Evolutionary conservation across 2,113 vertebrate species (phyloP).

Genomic region (zebrafish (Danio rerio)): DNA sequence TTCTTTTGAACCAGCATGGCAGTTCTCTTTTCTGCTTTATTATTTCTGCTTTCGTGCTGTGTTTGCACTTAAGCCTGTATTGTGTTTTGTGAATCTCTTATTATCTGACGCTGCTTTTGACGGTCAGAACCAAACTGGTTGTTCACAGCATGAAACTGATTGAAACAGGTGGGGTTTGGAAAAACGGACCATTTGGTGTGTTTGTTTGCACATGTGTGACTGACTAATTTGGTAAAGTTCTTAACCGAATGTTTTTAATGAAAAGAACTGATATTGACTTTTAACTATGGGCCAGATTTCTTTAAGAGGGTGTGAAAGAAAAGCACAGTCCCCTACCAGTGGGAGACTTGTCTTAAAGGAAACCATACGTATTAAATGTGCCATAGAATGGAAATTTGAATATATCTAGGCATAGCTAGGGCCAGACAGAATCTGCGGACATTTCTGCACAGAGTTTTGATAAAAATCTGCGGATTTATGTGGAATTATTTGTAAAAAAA

Average conservation of each 20-base stretch:
- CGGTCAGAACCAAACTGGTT: background rate
- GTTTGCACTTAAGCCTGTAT: slow-evolving; percentile 28
- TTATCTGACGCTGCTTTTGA: slow-evolving; percentile 17
- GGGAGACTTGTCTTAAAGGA: too few relatives aligned
- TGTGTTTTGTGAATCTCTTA: slow-evolving; percentile 42
- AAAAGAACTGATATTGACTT: background rate
- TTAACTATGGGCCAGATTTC: background rate
- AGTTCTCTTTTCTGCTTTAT: slow-evolving; percentile 31
- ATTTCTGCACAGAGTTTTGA: too few relatives aligned
- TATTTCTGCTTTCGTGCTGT: slow-evolving; percentile 47
- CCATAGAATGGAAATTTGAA: too few relatives aligned
- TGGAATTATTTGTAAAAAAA: too few relatives aligned
- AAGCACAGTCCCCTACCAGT: too few relatives aligned
- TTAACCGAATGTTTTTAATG: background rate
- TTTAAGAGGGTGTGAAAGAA: too few relatives aligned
- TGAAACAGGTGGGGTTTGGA: background rate
- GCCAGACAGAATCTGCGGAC: too few relatives aligned
- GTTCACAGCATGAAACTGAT: slow-evolving; percentile 5
- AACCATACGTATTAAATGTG: too few relatives aligned
- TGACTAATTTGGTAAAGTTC: background rate
- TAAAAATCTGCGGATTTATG: too few relatives aligned
- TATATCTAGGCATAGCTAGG: too few relatives aligned
- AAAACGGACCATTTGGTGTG: slow-evolving; percentile 1
- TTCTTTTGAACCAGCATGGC: slow-evolving; percentile 43
- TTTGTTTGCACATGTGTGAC: background rate